Conservation (phyloP, 2,888 invertebrate species). For the Scaptomyza reducta region DNA sequence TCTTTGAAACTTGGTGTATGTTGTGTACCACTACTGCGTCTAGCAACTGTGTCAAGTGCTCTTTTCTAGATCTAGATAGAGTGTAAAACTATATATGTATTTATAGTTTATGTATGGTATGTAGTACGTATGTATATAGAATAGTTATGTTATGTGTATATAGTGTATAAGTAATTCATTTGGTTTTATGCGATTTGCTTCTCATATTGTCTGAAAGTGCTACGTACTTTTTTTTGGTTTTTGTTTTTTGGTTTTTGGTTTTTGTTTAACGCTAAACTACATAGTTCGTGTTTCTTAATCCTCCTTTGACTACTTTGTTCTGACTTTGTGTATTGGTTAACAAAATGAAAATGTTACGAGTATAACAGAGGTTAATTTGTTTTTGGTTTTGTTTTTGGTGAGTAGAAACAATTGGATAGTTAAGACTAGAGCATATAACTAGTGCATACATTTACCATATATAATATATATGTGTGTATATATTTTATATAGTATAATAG, state of each 20-base stretch:
- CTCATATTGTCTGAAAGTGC: slow-evolving; percentile 77
- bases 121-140: slow-evolving; percentile 9
- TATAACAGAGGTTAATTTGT: slow-evolving; percentile 34
- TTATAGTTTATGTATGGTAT: slow-evolving; percentile 9
- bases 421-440: slow-evolving; percentile 66
- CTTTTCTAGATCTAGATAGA: slow-evolving; percentile 32
- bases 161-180: slow-evolving; percentile 37
- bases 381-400: neutral
- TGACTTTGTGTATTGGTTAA: slow-evolving; percentile 3
- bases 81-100: slow-evolving; percentile 11
- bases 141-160: slow-evolving; percentile 22
- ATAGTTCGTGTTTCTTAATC: slow-evolving; percentile 56
- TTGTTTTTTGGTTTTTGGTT: slow-evolving; percentile 2
- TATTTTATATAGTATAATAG: slow-evolving; percentile 40
- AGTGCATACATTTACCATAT: slow-evolving; percentile 53
- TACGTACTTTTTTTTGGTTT: slow-evolving; percentile 61
- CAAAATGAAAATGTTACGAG: slow-evolving; percentile 12
- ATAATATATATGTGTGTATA: slow-evolving; percentile 18
- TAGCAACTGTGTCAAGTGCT: slow-evolving; percentile 52
- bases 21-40: slow-evolving; percentile 39
- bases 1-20: slow-evolving; percentile 5
- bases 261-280: slow-evolving; percentile 57
- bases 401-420: slow-evolving; percentile 43
- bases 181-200: slow-evolving; percentile 36
- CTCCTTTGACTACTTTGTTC: neutral